These are phyloP conservation scores for Lingula anatina DNA, from an alignment of 2,888 invertebrate species.

Conservation along the genomic window DNA sequence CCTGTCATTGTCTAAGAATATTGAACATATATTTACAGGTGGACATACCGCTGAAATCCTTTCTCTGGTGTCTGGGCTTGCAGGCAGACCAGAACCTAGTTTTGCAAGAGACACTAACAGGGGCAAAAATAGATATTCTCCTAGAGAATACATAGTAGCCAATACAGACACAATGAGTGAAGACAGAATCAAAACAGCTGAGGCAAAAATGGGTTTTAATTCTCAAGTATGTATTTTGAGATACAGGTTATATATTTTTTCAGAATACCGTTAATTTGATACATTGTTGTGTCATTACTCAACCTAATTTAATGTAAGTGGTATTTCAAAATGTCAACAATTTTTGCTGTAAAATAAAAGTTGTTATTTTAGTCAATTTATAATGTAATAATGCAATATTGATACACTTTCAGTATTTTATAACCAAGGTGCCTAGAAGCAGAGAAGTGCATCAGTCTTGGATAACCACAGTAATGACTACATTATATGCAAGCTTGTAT, in stretches of 20 bases:
- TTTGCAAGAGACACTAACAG: too few species aligned
- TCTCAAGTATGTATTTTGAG: slow-evolving; percentile 1
- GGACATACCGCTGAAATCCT: slow-evolving; percentile 96
- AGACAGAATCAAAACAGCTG: slow-evolving; percentile 58
- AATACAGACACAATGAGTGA: slow-evolving; percentile 72
- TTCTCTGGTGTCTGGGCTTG: slow-evolving; percentile 63
- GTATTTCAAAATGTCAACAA: too few species aligned
- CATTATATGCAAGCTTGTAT: slow-evolving; percentile 66
- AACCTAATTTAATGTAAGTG: too few species aligned
- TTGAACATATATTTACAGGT: slow-evolving; percentile 56
- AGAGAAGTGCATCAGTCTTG: slow-evolving; percentile 84
- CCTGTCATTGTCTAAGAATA: too few species aligned
- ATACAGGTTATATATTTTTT: too few species aligned
- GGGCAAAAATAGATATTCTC: slow-evolving; percentile 65
- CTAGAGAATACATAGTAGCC: slow-evolving; percentile 74
- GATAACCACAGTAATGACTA: slow-evolving; percentile 71
- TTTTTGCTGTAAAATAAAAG: too few species aligned
- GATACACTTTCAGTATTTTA: slow-evolving; percentile 40
- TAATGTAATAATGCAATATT: too few species aligned
- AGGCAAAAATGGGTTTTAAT: slow-evolving; percentile 12
- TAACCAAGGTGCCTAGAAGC: slow-evolving; percentile 72
- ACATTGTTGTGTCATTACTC: too few species aligned
- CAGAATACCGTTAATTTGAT: too few species aligned
- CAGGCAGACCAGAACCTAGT: too few species aligned
- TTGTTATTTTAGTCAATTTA: too few species aligned